Evolutionary conservation across 2,797 vertebrate species (phyloP), one percentile per base, ranked within the genome.

Genomic region (Peromyscus attwateri): DNA sequence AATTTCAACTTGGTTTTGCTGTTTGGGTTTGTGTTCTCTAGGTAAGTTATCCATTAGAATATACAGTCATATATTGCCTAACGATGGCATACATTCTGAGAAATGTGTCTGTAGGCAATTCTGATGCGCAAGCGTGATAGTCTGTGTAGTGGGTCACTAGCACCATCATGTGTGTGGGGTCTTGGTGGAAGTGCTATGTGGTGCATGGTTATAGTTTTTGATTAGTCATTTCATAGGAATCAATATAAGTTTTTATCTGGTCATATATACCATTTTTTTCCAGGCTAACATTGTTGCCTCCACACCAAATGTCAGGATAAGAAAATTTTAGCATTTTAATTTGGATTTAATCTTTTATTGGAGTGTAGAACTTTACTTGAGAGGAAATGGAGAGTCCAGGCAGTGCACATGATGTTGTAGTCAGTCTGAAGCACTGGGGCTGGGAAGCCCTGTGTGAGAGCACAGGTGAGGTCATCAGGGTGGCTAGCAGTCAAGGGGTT

Each of bases 321-420:
- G 11, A 92, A 60, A 92, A 96, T 4, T 46, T 75, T 62, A 89
- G 87, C 21, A 52, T 94, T 90, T 94, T 75, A 77, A 17, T 11
- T 80, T 10, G 81, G 57, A 96, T 19, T 76, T 93, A 90, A 55
- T 81, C 25, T 93, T 95, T 90, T 88, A 31, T 81, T 92, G 73
- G 23, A 34, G 5, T 81, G 21, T 83, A 68, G 95, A 85, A 70
- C n/a, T 79, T 5, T 66, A 55, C 23, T 82, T 89, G 66, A 92
- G 71, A 81, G n/a, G 52, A 91, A n/a, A 49, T 14, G n/a, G 25
- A 71, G 68, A 43, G 94, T 84, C 46, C 7, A 25, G 81, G 75
- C 11, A 29, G 0, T 79, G 52, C 12, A 52, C 7, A 40, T 75
- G 17, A 0, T 71, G 40, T 83, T 94, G 27, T 43, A 75, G 46